Conservation (phyloP, 2,797 vertebrate species). For the Lycodopsis pacificus region DNA sequence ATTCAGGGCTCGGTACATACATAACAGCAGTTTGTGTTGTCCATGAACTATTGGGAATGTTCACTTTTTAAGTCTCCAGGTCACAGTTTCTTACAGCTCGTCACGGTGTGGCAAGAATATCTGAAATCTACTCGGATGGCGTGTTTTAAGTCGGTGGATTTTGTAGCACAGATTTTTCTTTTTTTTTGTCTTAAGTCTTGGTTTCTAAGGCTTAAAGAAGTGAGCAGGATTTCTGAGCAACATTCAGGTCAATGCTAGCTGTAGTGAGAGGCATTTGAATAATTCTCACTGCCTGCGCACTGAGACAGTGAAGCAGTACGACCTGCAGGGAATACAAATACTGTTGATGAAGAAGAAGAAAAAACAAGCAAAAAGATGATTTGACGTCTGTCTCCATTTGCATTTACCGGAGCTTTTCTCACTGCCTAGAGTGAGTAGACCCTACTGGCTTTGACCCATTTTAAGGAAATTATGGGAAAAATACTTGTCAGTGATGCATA, state of each 20-base stretch:
- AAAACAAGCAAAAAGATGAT: slow-evolving; percentile 51
- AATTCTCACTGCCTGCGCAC: slow-evolving; percentile 44
- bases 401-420: slow-evolving; percentile 32
- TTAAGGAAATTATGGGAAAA: slow-evolving; percentile 28
- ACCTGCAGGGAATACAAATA: slow-evolving; percentile 34
- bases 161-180: not conserved
- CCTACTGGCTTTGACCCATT: slow-evolving; percentile 17
- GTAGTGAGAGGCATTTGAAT: slow-evolving; percentile 64
- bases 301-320: slow-evolving; percentile 42
- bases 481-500: not conserved
- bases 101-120: not conserved
- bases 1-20: not conserved
- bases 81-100: not conserved
- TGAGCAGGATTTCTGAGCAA: slow-evolving; percentile 29
- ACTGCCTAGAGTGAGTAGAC: slow-evolving; percentile 5
- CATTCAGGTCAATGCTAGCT: slow-evolving; percentile 34
- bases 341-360: slow-evolving; percentile 23
- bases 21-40: not conserved
- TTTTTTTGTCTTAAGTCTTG: slow-evolving; percentile 17
- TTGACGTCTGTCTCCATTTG: slow-evolving; percentile 40
- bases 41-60: not conserved
- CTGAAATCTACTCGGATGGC: not conserved
- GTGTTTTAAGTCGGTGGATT: not conserved
- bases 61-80: not conserved
- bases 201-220: slow-evolving; percentile 19